Evolutionary conservation across 2,113 vertebrate species (phyloP), one percentile per base, ranked within the genome.

Genomic region (Mobula hypostoma): DNA sequence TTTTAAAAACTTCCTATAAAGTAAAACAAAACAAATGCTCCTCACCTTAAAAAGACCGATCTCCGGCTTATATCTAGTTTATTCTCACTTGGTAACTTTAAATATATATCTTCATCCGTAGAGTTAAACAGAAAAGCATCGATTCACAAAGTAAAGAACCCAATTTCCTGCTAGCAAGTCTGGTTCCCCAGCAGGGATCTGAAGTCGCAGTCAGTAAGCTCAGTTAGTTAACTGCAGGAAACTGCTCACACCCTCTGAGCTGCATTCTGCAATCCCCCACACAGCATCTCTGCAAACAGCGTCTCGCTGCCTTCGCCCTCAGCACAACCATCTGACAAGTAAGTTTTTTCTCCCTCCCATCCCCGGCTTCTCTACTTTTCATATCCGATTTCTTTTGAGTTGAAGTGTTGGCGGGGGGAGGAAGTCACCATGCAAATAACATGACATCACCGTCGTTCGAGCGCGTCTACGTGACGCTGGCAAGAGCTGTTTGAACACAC

Each of bases 371-470:
- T 12, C 74, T 72, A 93, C 68, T 93, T 93, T 93, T 72, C 68
- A 11, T 40, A 74, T 72, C 68, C 68, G 66, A 24, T 93, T 93
- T 93, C 68, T 72, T 48, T 72, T 27, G 21, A 27, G 90, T 70
- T n/a, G 88, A 68, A 91, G 88, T 72, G 90, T 40, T 92, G 66
- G 66, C 2, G 36, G 66, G 63, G 48, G 61, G 66, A 27, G 90
- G 90, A 70, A 93, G 66, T 48, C 90, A 48, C 32, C 72, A 72
- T 93, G 90, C 90, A 93, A 93, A 93, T 93, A 74, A 32, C 12
- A 40, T 92, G 90, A 93, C 68, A 93, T 93, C 90, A 93, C 32
- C 68, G 6, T 6, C 24, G 5, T 14, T 29, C 14, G 29, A 66
- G 85, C 14, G 85, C 85, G 66, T 56, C 7, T 61, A 56, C 83